Evolutionary conservation across 2,888 invertebrate species (phyloP).

Genomic region (Pachymerium ferrugineum): DNA sequence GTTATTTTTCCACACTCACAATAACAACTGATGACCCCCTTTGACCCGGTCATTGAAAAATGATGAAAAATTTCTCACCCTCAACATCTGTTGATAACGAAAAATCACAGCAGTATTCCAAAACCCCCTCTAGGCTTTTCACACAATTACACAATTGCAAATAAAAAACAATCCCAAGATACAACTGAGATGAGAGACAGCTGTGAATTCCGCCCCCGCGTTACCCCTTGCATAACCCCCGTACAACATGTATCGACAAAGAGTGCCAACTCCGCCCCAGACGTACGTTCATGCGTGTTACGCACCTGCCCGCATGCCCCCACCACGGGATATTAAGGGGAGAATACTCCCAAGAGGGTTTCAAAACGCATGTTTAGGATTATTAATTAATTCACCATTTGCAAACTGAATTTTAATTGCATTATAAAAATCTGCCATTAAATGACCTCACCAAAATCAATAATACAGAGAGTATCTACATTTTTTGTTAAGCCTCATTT

Average conservation of each 20-base stretch:
- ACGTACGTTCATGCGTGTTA: conserved; percentile 8
- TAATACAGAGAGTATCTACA: not conserved
- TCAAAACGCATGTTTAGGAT: conserved; percentile 9
- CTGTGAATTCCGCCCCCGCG: conserved; percentile 3
- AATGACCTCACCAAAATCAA: not conserved
- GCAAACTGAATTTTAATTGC: conserved; percentile 8
- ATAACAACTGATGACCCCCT: conserved; percentile 17
- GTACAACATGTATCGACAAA: conserved; percentile 5
- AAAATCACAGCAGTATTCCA: conserved; percentile 7
- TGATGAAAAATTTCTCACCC: not conserved
- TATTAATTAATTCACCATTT: conserved; percentile 17
- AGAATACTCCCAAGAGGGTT: too few relatives aligned
- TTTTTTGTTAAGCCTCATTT: not conserved
- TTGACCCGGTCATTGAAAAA: not conserved
- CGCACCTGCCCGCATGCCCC: conserved; percentile 27
- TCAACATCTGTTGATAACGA: conserved; percentile 22
- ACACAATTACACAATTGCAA: conserved; percentile 18
- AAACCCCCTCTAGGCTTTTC: not conserved
- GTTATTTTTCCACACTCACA: too few relatives aligned
- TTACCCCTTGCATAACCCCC: conserved; percentile 25
- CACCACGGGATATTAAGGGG: not conserved
- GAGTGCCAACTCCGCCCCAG: conserved; percentile 10
- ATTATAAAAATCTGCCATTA: too few relatives aligned
- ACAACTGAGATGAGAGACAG: too few relatives aligned
- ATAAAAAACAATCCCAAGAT: conserved; percentile 2